phyloP scores from a whole-genome alignment of 1,140 invertebrate species.

The Adoxophyes honmai region DNA sequence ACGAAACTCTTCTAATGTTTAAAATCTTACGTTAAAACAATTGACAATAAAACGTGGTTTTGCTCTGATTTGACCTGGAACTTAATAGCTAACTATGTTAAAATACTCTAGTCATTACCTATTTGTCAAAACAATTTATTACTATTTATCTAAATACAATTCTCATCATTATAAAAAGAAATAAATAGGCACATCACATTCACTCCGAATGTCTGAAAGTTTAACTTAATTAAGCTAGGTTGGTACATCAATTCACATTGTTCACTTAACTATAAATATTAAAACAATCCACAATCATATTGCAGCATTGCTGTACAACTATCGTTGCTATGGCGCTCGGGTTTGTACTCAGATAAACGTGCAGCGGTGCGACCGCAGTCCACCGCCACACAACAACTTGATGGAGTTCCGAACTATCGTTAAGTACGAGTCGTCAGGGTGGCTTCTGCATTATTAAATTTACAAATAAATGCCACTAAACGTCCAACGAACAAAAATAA shows the following conservation, averaged over 20 bases:
- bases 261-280: constrained; percentile 39
- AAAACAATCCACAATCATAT: constrained; percentile 58
- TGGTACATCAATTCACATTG: constrained; percentile 44
- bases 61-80: constrained; percentile 31
- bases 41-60: constrained; percentile 29
- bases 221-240: constrained; percentile 49
- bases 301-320: constrained; percentile 51
- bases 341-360: constrained; percentile 59
- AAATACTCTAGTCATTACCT: constrained; percentile 48
- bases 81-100: constrained; percentile 35
- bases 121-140: constrained; percentile 45
- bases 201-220: constrained; percentile 52
- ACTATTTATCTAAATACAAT: constrained; percentile 55
- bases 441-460: background rate
- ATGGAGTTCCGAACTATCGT: background rate
- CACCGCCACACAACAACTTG: background rate
- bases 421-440: constrained; percentile 9
- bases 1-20: constrained; percentile 23
- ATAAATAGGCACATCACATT: constrained; percentile 73
- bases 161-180: constrained; percentile 53
- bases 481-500: background rate
- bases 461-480: background rate
- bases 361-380: background rate
- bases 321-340: constrained; percentile 51
- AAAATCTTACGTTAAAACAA: constrained; percentile 39